phyloP scores from a whole-genome alignment of 2,888 invertebrate genomes.

The Xanthia icteritia region DNA sequence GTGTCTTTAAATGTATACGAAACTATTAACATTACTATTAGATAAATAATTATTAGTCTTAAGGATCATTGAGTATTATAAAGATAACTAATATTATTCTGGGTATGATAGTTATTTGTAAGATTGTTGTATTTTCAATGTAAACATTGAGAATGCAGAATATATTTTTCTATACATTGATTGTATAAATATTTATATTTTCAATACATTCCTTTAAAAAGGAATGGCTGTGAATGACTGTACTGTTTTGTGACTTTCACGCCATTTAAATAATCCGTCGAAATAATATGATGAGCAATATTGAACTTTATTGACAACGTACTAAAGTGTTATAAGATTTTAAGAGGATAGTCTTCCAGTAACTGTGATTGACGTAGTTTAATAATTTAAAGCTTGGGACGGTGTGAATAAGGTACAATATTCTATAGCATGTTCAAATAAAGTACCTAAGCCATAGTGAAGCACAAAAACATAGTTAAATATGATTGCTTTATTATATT shows the following conservation, averaged over 20 bases:
- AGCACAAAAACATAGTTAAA: slow-evolving; percentile 19
- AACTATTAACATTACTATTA: no score
- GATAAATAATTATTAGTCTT: slow-evolving; percentile 43
- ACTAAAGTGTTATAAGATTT: background rate
- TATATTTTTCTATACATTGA: slow-evolving; percentile 10
- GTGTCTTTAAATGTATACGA: slow-evolving; percentile 37
- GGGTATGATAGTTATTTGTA: slow-evolving; percentile 35
- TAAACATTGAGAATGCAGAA: slow-evolving; percentile 9
- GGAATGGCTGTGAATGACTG: slow-evolving; percentile 42
- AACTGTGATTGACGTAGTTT: background rate
- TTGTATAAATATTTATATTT: slow-evolving; percentile 26
- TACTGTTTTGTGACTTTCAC: slow-evolving; percentile 5
- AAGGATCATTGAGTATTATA: slow-evolving; percentile 65
- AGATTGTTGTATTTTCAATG: slow-evolving; percentile 28
- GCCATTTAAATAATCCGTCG: background rate
- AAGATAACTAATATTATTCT: slow-evolving; percentile 49
- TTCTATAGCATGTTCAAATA: background rate
- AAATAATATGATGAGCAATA: slow-evolving; percentile 18
- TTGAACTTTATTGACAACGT: slow-evolving; percentile 26
- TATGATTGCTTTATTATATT: background rate
- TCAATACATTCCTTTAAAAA: slow-evolving; percentile 45
- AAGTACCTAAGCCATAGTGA: background rate
- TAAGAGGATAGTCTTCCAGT: background rate
- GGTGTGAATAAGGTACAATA: slow-evolving; percentile 33
- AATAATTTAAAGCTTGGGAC: background rate